Evolutionary conservation across 2,113 vertebrate genomes (phyloP).

Genomic region (Perognathus longimembris): DNA sequence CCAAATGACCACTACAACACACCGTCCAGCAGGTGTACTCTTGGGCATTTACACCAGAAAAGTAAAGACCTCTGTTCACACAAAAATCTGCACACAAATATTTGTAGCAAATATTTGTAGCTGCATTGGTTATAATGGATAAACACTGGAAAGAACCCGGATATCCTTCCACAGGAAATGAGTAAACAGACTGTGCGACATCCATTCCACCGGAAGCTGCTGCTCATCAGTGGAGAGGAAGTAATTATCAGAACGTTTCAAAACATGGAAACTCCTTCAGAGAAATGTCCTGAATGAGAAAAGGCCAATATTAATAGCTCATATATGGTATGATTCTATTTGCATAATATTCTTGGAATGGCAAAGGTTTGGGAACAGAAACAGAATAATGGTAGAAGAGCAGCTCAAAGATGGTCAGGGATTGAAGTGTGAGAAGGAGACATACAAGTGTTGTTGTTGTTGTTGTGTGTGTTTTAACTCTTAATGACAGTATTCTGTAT

Average conservation of each 20-base stretch:
- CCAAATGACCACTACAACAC: neutral
- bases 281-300: neutral
- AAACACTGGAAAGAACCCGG: neutral
- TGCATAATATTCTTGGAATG: neutral
- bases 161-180: neutral
- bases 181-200: neutral
- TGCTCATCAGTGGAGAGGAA: neutral
- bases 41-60: neutral
- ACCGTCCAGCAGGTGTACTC: neutral
- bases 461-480: too few species aligned
- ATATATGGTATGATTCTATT: neutral
- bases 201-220: neutral
- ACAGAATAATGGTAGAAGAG: neutral
- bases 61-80: neutral
- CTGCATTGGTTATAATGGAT: neutral
- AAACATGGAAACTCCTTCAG: neutral
- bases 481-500: neutral
- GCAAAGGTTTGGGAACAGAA: neutral
- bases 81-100: neutral
- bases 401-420: neutral
- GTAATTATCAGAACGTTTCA: neutral
- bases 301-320: neutral
- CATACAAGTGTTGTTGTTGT: too few species aligned
- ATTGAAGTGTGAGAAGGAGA: neutral
- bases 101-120: conserved; percentile 9